Evolutionary conservation across 2,888 invertebrate genomes (phyloP), one percentile per base, ranked within the genome.

Genomic region (Magallana nippona): DNA sequence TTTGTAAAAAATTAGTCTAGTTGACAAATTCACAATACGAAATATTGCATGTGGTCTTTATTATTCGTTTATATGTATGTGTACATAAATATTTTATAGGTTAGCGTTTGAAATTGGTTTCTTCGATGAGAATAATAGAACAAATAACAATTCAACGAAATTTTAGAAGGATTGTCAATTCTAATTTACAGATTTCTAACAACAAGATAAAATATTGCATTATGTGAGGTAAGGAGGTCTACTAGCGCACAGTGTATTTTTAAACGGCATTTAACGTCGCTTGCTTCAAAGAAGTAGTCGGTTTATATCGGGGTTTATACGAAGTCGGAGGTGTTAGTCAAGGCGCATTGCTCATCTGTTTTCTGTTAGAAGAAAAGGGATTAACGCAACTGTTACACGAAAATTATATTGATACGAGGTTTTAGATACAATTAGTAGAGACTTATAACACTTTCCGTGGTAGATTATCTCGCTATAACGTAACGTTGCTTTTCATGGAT

Each of bases 401-500:
- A 27, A 71, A 71, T 71, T 32, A 71, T 71, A 71, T 71, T 71
- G 22, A 71, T 71, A 22, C 71, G 71, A 32, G 15, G 71, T 71
- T 13, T 71, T 71, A 71, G 32, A 27, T 15, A 27, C 71, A 71
- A 71, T 71, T 71, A 71, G 32, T 71, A 13, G 22, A 71, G 71
- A 13, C 71, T 71, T 71, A 71, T 71, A 22, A 71, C 71, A 27
- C 71, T 1, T 19, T 71, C 22, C 15, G 32, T 27, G 13, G 71
- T 71, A 71, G 71, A 71, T 71, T 71, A 71, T 71, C 13, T 13
- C 13, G 27, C 32, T 27, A 71, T 27, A 27, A 71, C 27, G 19
- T 63, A 63, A 63, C 11, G 27, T 5, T 63, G 19, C 3, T 22
- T 22, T 13, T 19, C 15, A 15, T 5, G 5, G 27, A 27, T 71